These are phyloP conservation scores for Cryptus armator DNA, from an alignment of 2,888 invertebrate species.

Conservation along the genomic window DNA sequence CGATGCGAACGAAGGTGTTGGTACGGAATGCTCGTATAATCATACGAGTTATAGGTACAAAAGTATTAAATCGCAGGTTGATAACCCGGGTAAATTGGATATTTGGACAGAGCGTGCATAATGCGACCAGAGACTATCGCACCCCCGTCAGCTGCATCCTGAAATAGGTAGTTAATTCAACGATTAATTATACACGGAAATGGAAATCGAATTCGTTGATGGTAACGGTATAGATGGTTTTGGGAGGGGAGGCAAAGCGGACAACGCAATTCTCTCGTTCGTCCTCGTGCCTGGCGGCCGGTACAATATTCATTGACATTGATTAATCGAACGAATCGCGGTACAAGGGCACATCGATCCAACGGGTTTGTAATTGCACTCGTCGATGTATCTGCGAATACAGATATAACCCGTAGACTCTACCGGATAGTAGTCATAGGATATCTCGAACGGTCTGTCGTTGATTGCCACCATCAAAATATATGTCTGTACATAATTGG, in stretches of 20 bases:
- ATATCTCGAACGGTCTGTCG: conserved; percentile 42
- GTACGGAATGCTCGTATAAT: conserved; percentile 8
- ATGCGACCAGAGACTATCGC: conserved; percentile 16
- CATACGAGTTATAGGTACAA: background rate
- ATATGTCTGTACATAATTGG: conserved; percentile 63
- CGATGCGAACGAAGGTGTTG: background rate
- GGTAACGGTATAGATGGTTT: conserved; percentile 33
- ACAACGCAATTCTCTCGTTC: conserved; percentile 12
- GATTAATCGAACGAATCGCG: conserved; percentile 61
- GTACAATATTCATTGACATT: conserved; percentile 61
- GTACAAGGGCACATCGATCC: conserved; percentile 62
- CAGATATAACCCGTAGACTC: conserved; percentile 8
- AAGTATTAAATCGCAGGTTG: background rate
- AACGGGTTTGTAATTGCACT: conserved; percentile 57
- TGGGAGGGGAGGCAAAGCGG: background rate
- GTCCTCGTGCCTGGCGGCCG: background rate
- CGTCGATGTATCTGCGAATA: conserved; percentile 36
- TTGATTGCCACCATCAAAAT: conserved; percentile 63
- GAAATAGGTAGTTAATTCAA: conserved; percentile 61
- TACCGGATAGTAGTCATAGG: background rate
- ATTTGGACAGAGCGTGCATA: conserved; percentile 40
- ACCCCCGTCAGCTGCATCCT: conserved; percentile 31
- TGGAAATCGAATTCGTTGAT: conserved; percentile 63
- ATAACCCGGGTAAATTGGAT: conserved; percentile 43
- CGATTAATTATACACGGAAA: conserved; percentile 65